Base-by-base conservation (phyloP, 2,797 vertebrate species). In the Notolabrus celidotus region DNA sequence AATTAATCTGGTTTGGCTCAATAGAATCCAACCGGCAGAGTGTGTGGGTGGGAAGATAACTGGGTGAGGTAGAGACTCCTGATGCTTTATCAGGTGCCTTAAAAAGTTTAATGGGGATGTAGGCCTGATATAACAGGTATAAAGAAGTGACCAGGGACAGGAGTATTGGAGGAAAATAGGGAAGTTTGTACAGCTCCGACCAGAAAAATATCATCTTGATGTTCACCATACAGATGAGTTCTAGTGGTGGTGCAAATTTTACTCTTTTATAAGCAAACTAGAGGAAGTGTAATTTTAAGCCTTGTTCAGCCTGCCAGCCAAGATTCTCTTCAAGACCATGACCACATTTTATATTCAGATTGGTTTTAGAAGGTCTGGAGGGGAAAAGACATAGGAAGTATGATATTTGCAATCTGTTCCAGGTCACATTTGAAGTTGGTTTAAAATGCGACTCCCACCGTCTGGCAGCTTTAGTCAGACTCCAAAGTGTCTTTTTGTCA, bases 1-100 rank as follows among this genome's bases (percentile, higher is more conserved):
- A 59, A 47, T 82, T 55, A 50, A 77, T 73, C 43, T 27, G 3
- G 25, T 54, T 45, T 16, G 52, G 62, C 62, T 51, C 31, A 1
- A 73, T 51, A 29, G 10, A 78, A 72, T 45, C 7, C 11, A 45
- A 22, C 60, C 55, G 67, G 20, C 54, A 7, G 70, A 20, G 23
- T 47, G 36, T 55, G 68, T 73, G 63, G 52, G 61, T 46, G 23
- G 51, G 46, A 79, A 54, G 56, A 10, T 47, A 10, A 22, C 25
- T 60, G 3, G 9, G 54, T 51, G 29, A 33, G 33, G 58, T 63
- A 43, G 62, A 58, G 61, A 70, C 46, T 70, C 63, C n/a, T 56
- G 59, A 22, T 62, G 33, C 43, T 53, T 74, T 63, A 72, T 74
- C 49, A 49, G 19, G 17, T 58, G 45, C 33, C 51, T 34, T 34